A percentile compares a stretch with the other conserved stretches of the same genome.
These are phyloP conservation scores for Elysia crispata DNA, from an alignment of 2,888 invertebrate genomes.

Conservation along the genomic window DNA sequence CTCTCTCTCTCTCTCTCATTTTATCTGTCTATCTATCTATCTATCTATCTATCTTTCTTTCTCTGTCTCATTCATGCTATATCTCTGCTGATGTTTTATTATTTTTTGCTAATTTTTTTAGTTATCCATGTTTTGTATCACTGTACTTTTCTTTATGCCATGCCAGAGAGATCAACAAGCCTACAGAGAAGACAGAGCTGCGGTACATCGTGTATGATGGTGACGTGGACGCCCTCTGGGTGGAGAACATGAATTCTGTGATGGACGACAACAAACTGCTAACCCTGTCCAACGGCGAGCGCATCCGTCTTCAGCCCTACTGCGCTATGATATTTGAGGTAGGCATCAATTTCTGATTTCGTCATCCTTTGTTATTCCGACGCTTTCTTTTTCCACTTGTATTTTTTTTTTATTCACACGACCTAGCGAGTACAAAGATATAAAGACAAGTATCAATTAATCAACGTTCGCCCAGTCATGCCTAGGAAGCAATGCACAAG, in stretches of 20 bases:
- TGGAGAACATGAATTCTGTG: constrained; percentile 96
- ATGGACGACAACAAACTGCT: constrained; percentile 95
- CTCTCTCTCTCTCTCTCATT: background rate
- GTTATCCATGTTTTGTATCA: no score
- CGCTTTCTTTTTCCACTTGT: no score
- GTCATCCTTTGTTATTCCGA: no score
- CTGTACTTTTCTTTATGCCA: background rate
- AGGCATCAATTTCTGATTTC: no score
- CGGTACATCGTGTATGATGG: constrained; percentile 93
- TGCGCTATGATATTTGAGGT: constrained; percentile 90
- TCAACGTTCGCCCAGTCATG: no score
- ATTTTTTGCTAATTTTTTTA: no score
- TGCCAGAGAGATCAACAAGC: constrained; percentile 89
- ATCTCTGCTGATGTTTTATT: no score
- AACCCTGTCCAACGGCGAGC: constrained; percentile 93
- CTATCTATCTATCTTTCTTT: background rate
- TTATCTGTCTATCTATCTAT: no score
- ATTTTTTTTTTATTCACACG: no score
- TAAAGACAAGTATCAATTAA: no score
- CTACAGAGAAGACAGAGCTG: constrained; percentile 84
- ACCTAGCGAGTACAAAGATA: no score
- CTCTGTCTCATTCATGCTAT: background rate
- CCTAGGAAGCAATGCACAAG: no score
- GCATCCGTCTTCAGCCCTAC: constrained; percentile 87
- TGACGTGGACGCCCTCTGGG: constrained; percentile 94